Conservation (phyloP, 2,797 vertebrate genomes). For the Scolopax rusticola region DNA sequence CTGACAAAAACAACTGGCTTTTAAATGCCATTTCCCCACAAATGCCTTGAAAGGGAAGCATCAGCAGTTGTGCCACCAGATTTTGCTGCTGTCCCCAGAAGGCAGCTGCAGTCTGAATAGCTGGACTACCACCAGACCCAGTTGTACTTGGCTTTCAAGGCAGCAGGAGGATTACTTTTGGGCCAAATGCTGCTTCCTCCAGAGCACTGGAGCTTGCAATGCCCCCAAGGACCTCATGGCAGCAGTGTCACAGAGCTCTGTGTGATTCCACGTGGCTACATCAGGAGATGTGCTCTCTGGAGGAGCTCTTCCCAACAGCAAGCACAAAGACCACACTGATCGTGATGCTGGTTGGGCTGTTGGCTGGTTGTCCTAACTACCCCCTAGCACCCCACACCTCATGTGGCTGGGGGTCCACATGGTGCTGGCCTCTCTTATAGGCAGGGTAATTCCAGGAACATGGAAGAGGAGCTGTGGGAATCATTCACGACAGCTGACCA, state of each 20-base stretch:
- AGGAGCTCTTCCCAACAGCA: background rate
- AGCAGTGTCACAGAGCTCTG: background rate
- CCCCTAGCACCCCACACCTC: background rate
- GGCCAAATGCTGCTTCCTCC: background rate
- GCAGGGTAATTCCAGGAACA: accelerated
- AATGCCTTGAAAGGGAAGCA: background rate
- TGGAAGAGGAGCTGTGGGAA: background rate
- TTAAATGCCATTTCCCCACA: background rate
- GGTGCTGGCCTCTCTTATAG: background rate
- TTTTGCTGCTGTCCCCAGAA: background rate
- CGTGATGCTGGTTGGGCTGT: background rate
- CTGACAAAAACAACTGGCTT: background rate
- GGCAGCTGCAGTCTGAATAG: background rate
- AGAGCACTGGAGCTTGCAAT: accelerated
- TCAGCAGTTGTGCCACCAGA: background rate
- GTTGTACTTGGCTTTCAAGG: background rate
- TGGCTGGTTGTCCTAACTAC: background rate
- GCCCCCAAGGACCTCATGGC: no score
- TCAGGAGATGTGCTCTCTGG: accelerated
- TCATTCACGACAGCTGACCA: accelerated
- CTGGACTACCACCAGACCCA: background rate
- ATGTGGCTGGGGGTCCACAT: accelerated
- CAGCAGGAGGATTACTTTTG: background rate
- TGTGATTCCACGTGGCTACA: accelerated
- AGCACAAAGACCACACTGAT: background rate